A percentile compares a stretch with the other conserved stretches of the same genome.
Evolutionary conservation across 2,113 vertebrate genomes (phyloP).

Genomic region (Bos indicus): DNA sequence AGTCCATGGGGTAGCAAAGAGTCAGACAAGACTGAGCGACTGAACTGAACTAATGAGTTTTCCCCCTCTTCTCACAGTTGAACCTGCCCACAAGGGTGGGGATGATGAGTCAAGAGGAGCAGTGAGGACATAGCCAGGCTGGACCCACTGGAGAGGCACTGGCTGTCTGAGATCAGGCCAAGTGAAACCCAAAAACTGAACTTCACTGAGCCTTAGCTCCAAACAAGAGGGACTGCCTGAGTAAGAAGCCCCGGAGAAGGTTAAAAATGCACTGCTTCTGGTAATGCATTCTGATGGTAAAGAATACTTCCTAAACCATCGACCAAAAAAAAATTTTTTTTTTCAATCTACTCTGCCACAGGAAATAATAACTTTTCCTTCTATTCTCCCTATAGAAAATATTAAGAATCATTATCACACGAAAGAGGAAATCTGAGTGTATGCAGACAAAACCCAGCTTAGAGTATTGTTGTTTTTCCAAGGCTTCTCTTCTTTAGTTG

Average conservation of each 20-base stretch:
- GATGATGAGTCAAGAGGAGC: background rate
- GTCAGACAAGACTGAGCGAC: background rate
- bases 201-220: background rate
- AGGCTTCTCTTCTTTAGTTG: background rate
- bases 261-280: background rate
- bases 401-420: background rate
- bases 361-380: background rate
- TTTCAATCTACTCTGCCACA: background rate
- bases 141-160: background rate
- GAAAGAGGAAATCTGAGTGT: background rate
- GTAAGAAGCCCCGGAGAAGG: background rate
- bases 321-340: background rate
- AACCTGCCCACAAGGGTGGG: background rate
- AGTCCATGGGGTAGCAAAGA: background rate
- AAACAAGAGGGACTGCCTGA: background rate
- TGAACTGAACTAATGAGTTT: background rate
- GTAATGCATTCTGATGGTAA: background rate
- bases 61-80: background rate
- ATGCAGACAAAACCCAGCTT: background rate
- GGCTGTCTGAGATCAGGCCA: background rate
- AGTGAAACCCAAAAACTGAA: background rate
- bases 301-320: background rate
- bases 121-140: background rate
- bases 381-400: background rate
- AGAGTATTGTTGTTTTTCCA: background rate